Conservation (phyloP, 2,113 vertebrate species). For the Himantopus leucocephalus region DNA sequence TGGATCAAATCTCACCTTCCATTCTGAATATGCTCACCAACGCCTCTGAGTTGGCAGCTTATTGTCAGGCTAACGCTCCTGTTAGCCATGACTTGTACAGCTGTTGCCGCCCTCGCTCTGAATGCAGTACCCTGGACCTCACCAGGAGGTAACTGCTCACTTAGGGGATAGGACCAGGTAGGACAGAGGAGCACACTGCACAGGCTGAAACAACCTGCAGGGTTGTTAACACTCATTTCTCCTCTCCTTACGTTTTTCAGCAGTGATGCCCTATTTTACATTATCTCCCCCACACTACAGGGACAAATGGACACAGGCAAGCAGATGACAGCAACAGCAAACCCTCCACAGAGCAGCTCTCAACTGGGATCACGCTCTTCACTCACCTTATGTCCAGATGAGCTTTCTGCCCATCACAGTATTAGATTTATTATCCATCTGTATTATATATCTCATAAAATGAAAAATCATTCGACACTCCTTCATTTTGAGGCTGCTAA, state of each 20-base stretch:
- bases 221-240: neutral
- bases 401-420: neutral
- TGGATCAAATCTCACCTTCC: neutral
- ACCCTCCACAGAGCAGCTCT: neutral
- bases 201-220: neutral
- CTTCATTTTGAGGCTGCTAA: slow-evolving; percentile 2
- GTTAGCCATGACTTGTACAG: neutral
- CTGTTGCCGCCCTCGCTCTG: neutral
- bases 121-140: neutral
- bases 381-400: rapidly evolving
- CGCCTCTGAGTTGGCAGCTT: neutral
- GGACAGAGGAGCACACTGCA: neutral
- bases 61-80: neutral
- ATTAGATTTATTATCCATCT: neutral
- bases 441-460: neutral
- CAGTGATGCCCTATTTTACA: neutral
- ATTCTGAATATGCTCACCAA: neutral
- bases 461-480: neutral
- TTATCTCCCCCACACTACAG: too few species aligned
- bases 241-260: neutral
- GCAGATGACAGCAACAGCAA: neutral
- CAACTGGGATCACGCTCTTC: neutral
- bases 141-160: neutral
- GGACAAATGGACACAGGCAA: rapidly evolving
- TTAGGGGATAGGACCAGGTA: neutral